phyloP scores from a whole-genome alignment of 2,888 invertebrate genomes.

The Drosophila pseudotakahashii region DNA sequence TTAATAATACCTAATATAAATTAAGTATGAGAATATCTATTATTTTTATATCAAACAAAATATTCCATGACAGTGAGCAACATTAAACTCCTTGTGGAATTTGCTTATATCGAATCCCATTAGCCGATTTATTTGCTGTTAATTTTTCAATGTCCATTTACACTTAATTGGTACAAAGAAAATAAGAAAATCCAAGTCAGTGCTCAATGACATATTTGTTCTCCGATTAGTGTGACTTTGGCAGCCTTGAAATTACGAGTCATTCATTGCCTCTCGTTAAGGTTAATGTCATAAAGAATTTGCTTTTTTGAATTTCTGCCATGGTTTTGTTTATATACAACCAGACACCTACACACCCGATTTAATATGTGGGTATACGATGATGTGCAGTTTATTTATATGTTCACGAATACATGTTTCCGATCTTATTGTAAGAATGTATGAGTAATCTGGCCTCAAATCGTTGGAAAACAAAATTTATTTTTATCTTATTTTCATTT shows the following conservation, averaged over 20 bases:
- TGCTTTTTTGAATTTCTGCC: slow-evolving; percentile 36
- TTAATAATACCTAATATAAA: no score
- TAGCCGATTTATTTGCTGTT: not conserved
- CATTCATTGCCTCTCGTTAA: slow-evolving; percentile 64
- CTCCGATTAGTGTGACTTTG: slow-evolving; percentile 36
- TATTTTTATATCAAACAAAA: no score
- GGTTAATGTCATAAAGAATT: slow-evolving; percentile 68
- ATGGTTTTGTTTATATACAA: slow-evolving; percentile 44
- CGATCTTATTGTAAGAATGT: slow-evolving; percentile 35
- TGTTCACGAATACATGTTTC: slow-evolving; percentile 32
- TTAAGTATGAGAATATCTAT: no score
- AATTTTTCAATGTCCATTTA: not conserved
- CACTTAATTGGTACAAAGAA: slow-evolving; percentile 5
- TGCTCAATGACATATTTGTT: slow-evolving; percentile 37
- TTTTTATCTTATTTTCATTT: slow-evolving; percentile 37
- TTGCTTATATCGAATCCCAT: not conserved
- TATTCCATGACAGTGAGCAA: no score
- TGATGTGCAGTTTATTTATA: slow-evolving; percentile 44
- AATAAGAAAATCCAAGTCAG: slow-evolving; percentile 16
- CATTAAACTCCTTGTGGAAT: not conserved
- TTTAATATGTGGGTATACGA: slow-evolving; percentile 30
- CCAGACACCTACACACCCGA: slow-evolving; percentile 42
- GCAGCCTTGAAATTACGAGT: slow-evolving; percentile 47
- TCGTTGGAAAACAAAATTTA: slow-evolving; percentile 42
- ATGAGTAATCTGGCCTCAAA: slow-evolving; percentile 43